Evolutionary conservation across 2,797 vertebrate species (phyloP).

Genomic region (Lutjanus argentimaculatus): DNA sequence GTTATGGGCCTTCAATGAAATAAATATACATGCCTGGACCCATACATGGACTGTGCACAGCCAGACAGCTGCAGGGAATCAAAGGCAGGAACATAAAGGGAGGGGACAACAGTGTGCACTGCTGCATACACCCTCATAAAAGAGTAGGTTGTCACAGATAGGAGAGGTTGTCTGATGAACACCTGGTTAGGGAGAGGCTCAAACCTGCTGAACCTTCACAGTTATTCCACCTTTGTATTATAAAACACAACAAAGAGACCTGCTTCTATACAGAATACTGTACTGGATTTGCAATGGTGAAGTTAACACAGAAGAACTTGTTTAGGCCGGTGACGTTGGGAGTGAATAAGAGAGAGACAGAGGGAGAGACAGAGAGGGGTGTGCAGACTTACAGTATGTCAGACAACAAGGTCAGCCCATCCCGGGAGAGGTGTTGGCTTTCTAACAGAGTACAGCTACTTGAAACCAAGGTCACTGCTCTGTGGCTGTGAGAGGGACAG

Average conservation of each 20-base stretch:
- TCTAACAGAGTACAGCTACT: slow-evolving; percentile 84
- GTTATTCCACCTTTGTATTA: slow-evolving; percentile 60
- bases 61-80: slow-evolving; percentile 86
- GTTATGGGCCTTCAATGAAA: slow-evolving; percentile 77
- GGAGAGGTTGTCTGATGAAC: slow-evolving; percentile 76
- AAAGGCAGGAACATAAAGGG: slow-evolving; percentile 75
- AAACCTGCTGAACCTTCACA: slow-evolving; percentile 65
- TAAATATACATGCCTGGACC: slow-evolving; percentile 80
- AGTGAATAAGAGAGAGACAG: slow-evolving; percentile 41
- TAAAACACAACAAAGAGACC: slow-evolving; percentile 37
- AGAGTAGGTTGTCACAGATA: slow-evolving; percentile 69
- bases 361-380: slow-evolving; percentile 50
- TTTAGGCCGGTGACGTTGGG: slow-evolving; percentile 34
- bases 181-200: slow-evolving; percentile 85
- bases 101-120: slow-evolving; percentile 47
- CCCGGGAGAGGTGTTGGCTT: slow-evolving; percentile 87
- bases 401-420: slow-evolving; percentile 86
- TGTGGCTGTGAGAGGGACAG: slow-evolving; percentile 73
- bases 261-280: slow-evolving; percentile 18
- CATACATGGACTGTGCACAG: slow-evolving; percentile 76
- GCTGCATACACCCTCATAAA: slow-evolving; percentile 72
- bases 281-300: slow-evolving; percentile 16
- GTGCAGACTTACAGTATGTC: slow-evolving; percentile 79
- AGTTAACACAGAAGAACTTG: slow-evolving; percentile 44
- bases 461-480: slow-evolving; percentile 86